phyloP scores from a whole-genome alignment of 2,888 invertebrate species.

The Epicampocera succincta region DNA sequence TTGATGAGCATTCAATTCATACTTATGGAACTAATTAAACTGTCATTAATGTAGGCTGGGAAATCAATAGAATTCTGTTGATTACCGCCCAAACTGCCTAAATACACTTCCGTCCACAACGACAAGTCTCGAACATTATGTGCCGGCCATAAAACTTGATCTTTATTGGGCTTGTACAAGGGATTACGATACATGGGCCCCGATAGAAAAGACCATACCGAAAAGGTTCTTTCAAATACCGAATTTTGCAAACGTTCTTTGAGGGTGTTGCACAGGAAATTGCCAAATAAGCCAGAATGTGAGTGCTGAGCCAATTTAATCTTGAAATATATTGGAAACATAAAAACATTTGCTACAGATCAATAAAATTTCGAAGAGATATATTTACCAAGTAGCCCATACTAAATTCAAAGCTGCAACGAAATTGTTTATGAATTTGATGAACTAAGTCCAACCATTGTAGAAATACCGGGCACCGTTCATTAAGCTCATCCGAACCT shows the following conservation, averaged over 20 bases:
- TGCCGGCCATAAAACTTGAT: slow-evolving; percentile 89
- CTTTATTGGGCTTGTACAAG: slow-evolving; percentile 85
- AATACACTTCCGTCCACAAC: slow-evolving; percentile 93
- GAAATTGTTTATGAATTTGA: slow-evolving; percentile 93
- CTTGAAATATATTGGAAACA: slow-evolving; percentile 81
- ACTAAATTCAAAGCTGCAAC: slow-evolving; percentile 97
- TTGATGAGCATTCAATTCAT: slow-evolving; percentile 41
- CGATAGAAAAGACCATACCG: slow-evolving; percentile 93
- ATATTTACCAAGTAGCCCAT: slow-evolving; percentile 91
- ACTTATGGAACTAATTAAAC: slow-evolving; percentile 76
- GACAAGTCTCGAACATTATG: slow-evolving; percentile 91
- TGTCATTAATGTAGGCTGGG: slow-evolving; percentile 77
- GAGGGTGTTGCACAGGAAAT: slow-evolving; percentile 94
- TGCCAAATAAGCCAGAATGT: slow-evolving; percentile 98
- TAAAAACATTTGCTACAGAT: background rate
- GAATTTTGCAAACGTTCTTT: slow-evolving; percentile 87
- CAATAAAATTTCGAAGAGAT: slow-evolving; percentile 83
- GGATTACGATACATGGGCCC: slow-evolving; percentile 92
- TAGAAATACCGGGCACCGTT: slow-evolving; percentile 97
- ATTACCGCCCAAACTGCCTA: slow-evolving; percentile 83
- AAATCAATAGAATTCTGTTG: slow-evolving; percentile 81
- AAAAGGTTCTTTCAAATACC: slow-evolving; percentile 87
- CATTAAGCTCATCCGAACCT: slow-evolving; percentile 93
- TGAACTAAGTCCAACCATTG: slow-evolving; percentile 99
- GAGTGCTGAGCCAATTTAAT: slow-evolving; percentile 97